phyloP scores from a whole-genome alignment of 2,797 vertebrate genomes.

The Microctenopoma steveboyesi region DNA sequence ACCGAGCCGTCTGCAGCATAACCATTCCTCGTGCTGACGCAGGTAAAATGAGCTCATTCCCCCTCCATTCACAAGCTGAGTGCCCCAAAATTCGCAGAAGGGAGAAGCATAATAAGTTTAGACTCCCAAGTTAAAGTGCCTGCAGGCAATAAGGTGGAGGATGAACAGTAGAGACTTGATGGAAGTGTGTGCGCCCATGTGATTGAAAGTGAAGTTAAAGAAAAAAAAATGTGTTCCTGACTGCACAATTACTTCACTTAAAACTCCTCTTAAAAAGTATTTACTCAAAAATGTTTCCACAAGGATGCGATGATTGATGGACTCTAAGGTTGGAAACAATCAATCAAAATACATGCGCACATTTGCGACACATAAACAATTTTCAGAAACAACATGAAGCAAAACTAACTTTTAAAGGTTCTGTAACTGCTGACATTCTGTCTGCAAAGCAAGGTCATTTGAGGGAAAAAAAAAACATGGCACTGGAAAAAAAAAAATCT shows the following conservation, averaged over 20 bases:
- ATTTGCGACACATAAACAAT: not conserved
- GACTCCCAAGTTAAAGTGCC: slow-evolving; percentile 70
- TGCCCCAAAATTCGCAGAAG: slow-evolving; percentile 64
- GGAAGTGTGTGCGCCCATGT: slow-evolving; percentile 45
- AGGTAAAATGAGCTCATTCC: slow-evolving; percentile 70
- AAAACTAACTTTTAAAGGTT: slow-evolving; percentile 12
- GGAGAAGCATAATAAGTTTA: slow-evolving; percentile 72
- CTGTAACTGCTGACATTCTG: slow-evolving; percentile 26
- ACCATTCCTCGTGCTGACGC: slow-evolving; percentile 60
- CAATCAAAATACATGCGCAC: not conserved
- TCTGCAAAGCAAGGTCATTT: slow-evolving; percentile 51
- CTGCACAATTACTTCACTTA: slow-evolving; percentile 12
- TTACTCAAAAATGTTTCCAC: slow-evolving; percentile 24
- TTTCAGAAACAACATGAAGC: not conserved
- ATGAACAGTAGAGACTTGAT: slow-evolving; percentile 63
- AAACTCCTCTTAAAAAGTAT: slow-evolving; percentile 15
- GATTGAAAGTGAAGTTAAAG: slow-evolving; percentile 32
- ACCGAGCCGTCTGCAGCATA: slow-evolving; percentile 44
- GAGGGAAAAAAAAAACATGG: slow-evolving; percentile 30
- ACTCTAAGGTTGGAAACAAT: slow-evolving; percentile 16
- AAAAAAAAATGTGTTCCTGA: slow-evolving; percentile 4
- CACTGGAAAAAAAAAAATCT: slow-evolving; percentile 34
- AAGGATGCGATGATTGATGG: slow-evolving; percentile 9
- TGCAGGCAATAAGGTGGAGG: slow-evolving; percentile 66
- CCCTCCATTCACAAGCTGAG: slow-evolving; percentile 62